Evolutionary conservation across 2,113 vertebrate species (phyloP).

Genomic region (Actinemys pallida): DNA sequence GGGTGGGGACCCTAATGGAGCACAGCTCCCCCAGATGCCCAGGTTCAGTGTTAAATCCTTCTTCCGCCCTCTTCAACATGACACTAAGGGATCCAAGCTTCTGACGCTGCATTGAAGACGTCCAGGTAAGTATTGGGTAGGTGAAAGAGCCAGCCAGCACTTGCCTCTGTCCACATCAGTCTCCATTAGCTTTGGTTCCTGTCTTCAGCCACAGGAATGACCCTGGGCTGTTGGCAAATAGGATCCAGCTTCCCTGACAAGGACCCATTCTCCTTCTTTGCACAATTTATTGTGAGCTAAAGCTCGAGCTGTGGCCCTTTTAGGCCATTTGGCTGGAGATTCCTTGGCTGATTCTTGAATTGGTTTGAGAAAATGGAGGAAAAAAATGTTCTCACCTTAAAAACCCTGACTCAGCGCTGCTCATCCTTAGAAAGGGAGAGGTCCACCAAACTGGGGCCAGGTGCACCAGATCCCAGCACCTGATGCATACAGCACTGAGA

Average conservation of each 20-base stretch:
- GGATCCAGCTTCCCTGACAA: neutral
- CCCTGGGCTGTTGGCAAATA: slow-evolving; percentile 38
- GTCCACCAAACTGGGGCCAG: neutral
- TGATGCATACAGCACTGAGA: neutral
- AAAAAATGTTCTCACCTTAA: neutral
- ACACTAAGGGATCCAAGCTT: neutral
- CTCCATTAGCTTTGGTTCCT: slow-evolving; percentile 13
- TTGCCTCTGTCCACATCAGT: slow-evolving; percentile 5
- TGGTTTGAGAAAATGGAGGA: neutral
- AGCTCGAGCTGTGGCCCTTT: slow-evolving; percentile 24
- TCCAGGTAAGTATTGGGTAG: neutral
- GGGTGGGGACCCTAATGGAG: neutral
- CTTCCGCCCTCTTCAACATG: neutral
- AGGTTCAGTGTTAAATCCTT: neutral
- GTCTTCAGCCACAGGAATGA: neutral
- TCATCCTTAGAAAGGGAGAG: neutral
- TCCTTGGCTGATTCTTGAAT: slow-evolving; percentile 21
- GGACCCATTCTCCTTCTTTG: slow-evolving; percentile 42
- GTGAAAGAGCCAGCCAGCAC: neutral
- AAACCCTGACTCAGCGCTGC: neutral
- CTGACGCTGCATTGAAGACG: neutral
- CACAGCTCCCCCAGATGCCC: neutral
- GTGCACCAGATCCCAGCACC: neutral
- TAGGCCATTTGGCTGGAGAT: slow-evolving; percentile 47
- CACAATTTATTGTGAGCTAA: slow-evolving; percentile 45